Evolutionary conservation across 2,888 invertebrate genomes (phyloP), one percentile per base, ranked within the genome.

Genomic region (Drosophila neutralis): DNA sequence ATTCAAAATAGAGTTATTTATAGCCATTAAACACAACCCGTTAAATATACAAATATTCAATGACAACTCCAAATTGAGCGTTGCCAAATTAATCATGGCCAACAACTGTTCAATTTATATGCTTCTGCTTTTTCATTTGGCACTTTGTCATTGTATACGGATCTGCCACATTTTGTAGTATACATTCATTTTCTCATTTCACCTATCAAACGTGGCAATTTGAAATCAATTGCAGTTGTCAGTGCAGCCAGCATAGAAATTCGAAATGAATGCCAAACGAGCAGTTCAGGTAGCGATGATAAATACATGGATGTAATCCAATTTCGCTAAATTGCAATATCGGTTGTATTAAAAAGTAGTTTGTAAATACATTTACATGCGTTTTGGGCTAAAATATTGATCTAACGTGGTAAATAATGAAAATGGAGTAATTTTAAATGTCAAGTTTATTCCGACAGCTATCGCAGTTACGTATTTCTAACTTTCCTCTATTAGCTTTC

Each of bases 101-200:
- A 62, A 29, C 64, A 69, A 60, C 35, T 36, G 54, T 73, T 73
- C 70, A 83, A 87, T 83, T 84, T 70, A 69, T 78, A 36, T 51
- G 66, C 51, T 78, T 63, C 58, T 51, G 45, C 48, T 67, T 67
- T 73, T 67, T 62, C 69, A 73, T 79, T 87, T 86, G 73, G 33
- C 35, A 62, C 67, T 71, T 65, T 49, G 80, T 68, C 70, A 82
- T 82, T 73, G 73, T 57, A 68, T 73, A 76, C 56, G 59, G 77
- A 78, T 87, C 84, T 59, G 65, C 15, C n/a, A 52, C 35, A 56
- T 35, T 59, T 61, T 54, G 81, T 63, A 70, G 71, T 48, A 73
- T 64, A 58, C 66, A 67, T 69, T 72, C 59, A 78, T 54, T 78
- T 75, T 66, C 38, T 54, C 61, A 70, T 63, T 57, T 78, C 35